Conservation (phyloP, 1,140 invertebrate genomes). For the Charaxes varanes region DNA sequence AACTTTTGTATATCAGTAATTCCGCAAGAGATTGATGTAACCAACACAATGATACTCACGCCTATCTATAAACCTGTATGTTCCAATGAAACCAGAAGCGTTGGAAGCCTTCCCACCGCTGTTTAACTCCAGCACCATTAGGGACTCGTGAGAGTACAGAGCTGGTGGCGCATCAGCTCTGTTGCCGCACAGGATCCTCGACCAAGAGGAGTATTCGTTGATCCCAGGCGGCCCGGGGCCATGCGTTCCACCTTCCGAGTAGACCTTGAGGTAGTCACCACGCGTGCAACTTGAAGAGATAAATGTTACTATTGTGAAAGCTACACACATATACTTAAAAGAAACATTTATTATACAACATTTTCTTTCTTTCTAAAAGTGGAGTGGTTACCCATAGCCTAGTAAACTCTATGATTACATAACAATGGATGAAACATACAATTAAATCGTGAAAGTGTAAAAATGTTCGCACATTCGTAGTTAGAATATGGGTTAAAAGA, state of each 20-base stretch:
- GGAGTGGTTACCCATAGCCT: too few species aligned
- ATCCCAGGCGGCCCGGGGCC: constrained; percentile 75
- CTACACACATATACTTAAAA: too few species aligned
- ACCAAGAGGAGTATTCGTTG: constrained; percentile 87
- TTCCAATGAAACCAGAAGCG: constrained; percentile 84
- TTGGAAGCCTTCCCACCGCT: constrained; percentile 73
- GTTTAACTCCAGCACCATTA: constrained; percentile 87
- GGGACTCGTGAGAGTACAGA: constrained; percentile 86
- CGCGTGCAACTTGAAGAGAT: constrained; percentile 79
- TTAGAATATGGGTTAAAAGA: too few species aligned
- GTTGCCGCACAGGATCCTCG: constrained; percentile 84
- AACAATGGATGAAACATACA: background rate
- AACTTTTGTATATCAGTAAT: too few species aligned
- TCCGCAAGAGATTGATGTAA: too few species aligned
- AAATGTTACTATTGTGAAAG: too few species aligned
- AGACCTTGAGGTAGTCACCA: constrained; percentile 87
- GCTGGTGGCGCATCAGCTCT: constrained; percentile 82
- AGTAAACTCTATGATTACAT: too few species aligned
- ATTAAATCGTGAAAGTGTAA: background rate
- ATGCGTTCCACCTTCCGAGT: constrained; percentile 77
- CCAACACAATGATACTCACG: too few species aligned
- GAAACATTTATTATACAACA: too few species aligned
- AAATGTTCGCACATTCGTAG: background rate
- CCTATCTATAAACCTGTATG: constrained; percentile 87
- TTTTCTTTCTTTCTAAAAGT: too few species aligned